phyloP scores from a whole-genome alignment of 2,113 vertebrate species.

The Mionectes macconnelli region DNA sequence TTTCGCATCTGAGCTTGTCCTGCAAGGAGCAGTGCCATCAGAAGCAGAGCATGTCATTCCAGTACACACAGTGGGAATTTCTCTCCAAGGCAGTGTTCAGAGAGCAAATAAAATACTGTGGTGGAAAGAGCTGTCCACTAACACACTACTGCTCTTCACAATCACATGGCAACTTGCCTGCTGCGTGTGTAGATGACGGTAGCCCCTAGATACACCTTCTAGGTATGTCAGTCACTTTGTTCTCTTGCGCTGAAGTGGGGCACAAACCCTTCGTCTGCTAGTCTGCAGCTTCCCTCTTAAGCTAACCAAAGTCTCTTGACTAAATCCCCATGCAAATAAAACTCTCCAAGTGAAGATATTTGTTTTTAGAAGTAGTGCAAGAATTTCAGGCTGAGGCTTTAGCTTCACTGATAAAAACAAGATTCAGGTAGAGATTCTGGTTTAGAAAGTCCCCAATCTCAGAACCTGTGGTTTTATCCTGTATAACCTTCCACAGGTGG shows the following conservation, averaged over 20 bases:
- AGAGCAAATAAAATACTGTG: neutral
- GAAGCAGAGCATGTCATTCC: neutral
- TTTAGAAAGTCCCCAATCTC: neutral
- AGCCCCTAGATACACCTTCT: neutral
- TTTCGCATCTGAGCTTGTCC: neutral
- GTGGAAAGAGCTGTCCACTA: slow-evolving; percentile 3
- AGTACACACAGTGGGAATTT: neutral
- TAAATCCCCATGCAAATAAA: neutral
- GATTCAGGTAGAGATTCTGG: neutral
- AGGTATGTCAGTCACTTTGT: neutral
- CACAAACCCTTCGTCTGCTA: neutral
- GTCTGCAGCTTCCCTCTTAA: neutral
- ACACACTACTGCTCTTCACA: neutral
- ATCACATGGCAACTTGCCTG: slow-evolving; percentile 16
- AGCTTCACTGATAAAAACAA: neutral
- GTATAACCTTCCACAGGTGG: neutral
- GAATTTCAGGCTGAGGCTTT: neutral
- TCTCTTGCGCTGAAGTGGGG: accelerated
- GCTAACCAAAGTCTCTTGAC: neutral
- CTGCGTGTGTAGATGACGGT: slow-evolving; percentile 41
- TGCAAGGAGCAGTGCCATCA: neutral
- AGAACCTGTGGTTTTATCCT: neutral
- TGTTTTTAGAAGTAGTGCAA: neutral
- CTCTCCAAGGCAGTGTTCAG: slow-evolving; percentile 19
- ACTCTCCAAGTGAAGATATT: neutral